Evolutionary conservation across 2,888 invertebrate genomes (phyloP).

Genomic region (Archips xylosteana): DNA sequence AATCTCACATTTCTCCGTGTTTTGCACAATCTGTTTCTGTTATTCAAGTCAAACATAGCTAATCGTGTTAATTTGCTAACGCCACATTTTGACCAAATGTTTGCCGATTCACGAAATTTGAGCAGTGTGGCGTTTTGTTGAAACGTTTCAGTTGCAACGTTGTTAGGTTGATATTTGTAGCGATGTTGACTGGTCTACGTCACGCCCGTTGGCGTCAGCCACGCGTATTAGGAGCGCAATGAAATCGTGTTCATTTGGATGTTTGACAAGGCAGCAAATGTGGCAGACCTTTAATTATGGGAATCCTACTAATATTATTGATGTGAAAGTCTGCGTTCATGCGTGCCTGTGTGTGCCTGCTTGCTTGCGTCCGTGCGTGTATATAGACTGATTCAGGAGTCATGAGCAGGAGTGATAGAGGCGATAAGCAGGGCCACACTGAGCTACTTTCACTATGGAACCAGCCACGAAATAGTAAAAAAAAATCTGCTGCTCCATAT

Average conservation of each 20-base stretch:
- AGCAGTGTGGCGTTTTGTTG: constrained; percentile 17
- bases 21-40: background rate
- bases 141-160: constrained; percentile 24
- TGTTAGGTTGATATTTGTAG: constrained; percentile 20
- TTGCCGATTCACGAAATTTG: constrained; percentile 14
- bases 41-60: background rate
- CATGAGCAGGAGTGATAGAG: no score
- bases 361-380: no score
- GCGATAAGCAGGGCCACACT: no score
- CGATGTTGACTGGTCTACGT: constrained; percentile 17
- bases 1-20: background rate
- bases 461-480: no score
- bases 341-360: no score
- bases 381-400: no score
- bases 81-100: constrained; percentile 18
- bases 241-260: background rate
- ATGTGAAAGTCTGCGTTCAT: no score
- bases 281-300: no score
- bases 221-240: background rate
- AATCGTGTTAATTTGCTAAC: constrained; percentile 7
- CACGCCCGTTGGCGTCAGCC: constrained; percentile 15
- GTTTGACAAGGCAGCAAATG: background rate
- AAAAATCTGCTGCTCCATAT: no score
- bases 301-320: no score
- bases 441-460: no score